phyloP scores from a whole-genome alignment of 2,797 vertebrate species.

The Cheirogaleus major region DNA sequence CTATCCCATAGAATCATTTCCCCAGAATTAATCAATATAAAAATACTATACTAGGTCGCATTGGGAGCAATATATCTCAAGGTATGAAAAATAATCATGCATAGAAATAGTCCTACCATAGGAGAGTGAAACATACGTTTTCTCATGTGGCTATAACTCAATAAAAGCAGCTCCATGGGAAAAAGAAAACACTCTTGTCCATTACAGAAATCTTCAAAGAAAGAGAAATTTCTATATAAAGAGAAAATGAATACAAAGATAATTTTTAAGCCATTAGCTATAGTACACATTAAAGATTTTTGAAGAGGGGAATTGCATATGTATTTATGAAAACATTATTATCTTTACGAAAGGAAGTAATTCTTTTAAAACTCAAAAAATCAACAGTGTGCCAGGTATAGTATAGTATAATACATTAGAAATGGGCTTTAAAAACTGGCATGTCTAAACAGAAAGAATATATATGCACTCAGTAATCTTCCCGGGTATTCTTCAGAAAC shows the following conservation, averaged over 20 bases:
- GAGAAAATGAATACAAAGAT: neutral
- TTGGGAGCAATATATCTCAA: slow-evolving; percentile 38
- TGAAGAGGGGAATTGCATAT: neutral
- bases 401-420: neutral
- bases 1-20: neutral
- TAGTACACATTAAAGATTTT: neutral
- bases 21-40: slow-evolving; percentile 52
- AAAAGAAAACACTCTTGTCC: neutral
- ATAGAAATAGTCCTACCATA: neutral
- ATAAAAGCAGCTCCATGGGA: neutral
- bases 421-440: neutral
- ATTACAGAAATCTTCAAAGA: slow-evolving; percentile 47
- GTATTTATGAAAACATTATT: neutral
- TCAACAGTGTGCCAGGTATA: neutral
- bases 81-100: slow-evolving; percentile 33
- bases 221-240: neutral
- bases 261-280: neutral
- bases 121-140: neutral
- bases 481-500: neutral
- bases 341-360: slow-evolving; percentile 1
- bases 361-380: slow-evolving; percentile 37
- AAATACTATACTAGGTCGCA: neutral
- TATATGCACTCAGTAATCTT: neutral
- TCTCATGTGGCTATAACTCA: neutral
- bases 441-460: neutral